phyloP scores from a whole-genome alignment of 2,888 invertebrate genomes.

The Calliphora vomitoria region DNA sequence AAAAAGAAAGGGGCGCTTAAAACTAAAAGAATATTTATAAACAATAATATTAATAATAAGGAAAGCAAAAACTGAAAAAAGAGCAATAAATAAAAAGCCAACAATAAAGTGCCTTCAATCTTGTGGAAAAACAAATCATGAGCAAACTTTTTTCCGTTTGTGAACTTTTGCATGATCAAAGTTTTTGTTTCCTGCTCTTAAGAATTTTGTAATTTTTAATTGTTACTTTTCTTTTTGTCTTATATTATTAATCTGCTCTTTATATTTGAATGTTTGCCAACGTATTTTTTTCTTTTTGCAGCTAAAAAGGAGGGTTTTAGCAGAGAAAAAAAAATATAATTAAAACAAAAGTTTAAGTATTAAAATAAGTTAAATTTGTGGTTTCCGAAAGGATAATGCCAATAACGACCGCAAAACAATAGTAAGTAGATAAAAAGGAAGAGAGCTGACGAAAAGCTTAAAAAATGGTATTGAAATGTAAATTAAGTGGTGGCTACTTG shows the following conservation, averaged over 20 bases:
- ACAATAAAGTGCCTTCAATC: conserved; percentile 64
- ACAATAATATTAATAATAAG: conserved; percentile 54
- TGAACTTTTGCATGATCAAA: conserved; percentile 62
- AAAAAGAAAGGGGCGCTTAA: conserved; percentile 13
- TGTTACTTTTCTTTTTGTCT: conserved; percentile 44
- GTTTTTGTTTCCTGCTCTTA: conserved; percentile 54
- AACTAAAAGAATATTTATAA: conserved; percentile 53
- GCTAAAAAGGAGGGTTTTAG: not conserved
- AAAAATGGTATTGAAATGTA: not conserved
- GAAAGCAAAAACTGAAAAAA: conserved; percentile 6
- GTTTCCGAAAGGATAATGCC: conserved; percentile 15
- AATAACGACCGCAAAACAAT: conserved; percentile 4
- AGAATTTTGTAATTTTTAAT: conserved; percentile 66
- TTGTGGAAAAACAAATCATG: conserved; percentile 59
- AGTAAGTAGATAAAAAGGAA: not conserved
- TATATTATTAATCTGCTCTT: conserved; percentile 12
- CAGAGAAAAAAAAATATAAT: not conserved
- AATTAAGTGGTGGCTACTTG: not conserved
- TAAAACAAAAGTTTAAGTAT: conserved; percentile 42
- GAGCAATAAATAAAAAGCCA: conserved; percentile 9
- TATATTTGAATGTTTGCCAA: too few relatives aligned
- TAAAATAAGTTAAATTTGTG: conserved; percentile 24
- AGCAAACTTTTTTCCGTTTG: conserved; percentile 37
- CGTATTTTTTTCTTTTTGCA: too few relatives aligned
- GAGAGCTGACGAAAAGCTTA: not conserved